Base-by-base conservation (phyloP, 1,140 invertebrate genomes). In the Marisa cornuarietis region DNA sequence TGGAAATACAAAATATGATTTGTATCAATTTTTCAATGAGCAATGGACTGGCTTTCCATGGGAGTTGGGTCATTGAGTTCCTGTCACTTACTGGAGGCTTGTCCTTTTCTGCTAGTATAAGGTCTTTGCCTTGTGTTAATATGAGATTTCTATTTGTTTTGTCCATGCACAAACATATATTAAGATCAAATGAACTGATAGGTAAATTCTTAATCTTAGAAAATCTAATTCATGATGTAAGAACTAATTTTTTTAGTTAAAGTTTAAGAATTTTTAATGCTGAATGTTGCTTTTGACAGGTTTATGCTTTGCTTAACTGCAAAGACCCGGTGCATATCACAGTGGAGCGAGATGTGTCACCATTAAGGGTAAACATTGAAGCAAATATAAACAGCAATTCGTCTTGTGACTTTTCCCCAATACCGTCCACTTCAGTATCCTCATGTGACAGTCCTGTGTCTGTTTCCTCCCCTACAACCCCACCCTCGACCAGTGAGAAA, bases 331-430 rank as follows among this genome's bases (percentile, higher is more conserved):
- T 92, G 20, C 90, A 96, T 93, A 89, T 96, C 78, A 96, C 95
- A 54, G 96, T 98, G 83, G 96, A 98, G 90, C 95, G 97, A 85
- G 96, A 96, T 90, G 95, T 96, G 51, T 94, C 95, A 80, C 92
- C 94, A n/a, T 89, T 95, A 8, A 93, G 92, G 74, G 85, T 87
- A 88, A 81, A 91, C 90, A 54, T 89, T 87, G 75, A 92, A 91
- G 84, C 84, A 58, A 58, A 58, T 58, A 58, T 58, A 14, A 58
- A 58, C 54, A 58, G 1, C 54, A 58, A 58, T 18, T 58, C 54
- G 2, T 58, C 54, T 14, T 58, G 54, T 58, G 79, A 83, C 16
- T 69, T 68, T 42, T 81, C 78, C 16, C 49, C 79, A n/a, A 42
- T 77, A 9, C 79, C 83, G 18, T 52, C 71, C 79, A 75, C 72